Evolutionary conservation across 2,113 vertebrate species (phyloP).

Genomic region (Stegostoma tigrinum): DNA sequence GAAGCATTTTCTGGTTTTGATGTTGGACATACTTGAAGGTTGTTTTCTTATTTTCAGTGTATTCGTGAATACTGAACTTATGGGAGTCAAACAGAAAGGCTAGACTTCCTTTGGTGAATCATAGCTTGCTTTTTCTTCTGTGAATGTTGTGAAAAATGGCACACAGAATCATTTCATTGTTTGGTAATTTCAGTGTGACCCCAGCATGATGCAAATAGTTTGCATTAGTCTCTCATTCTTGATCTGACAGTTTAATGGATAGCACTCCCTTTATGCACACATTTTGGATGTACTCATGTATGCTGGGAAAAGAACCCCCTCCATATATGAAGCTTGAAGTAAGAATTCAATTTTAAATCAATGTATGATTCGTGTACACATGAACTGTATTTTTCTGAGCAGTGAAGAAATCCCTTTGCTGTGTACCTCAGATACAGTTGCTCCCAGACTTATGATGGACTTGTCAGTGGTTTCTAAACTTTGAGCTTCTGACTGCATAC

Average conservation of each 20-base stretch:
- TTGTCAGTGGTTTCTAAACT: neutral
- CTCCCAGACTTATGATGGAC: neutral
- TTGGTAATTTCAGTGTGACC: neutral
- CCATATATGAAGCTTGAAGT: neutral
- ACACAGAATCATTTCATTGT: neutral
- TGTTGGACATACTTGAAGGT: neutral
- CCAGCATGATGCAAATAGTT: neutral
- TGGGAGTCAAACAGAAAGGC: neutral
- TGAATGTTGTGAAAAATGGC: neutral
- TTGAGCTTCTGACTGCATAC: neutral
- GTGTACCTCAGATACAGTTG: neutral
- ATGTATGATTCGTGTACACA: neutral
- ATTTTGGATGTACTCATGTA: neutral
- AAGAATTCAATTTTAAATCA: neutral
- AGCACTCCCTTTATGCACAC: neutral
- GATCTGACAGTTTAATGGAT: neutral
- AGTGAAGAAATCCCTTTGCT: neutral
- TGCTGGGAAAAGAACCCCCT: neutral
- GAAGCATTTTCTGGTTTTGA: neutral
- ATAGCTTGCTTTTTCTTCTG: neutral
- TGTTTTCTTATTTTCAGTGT: neutral
- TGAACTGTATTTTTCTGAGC: neutral
- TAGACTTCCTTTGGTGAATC: neutral
- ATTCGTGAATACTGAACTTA: neutral
- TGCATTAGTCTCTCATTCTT: neutral